Evolutionary conservation across 2,113 vertebrate species (phyloP), one percentile per base, ranked within the genome.

Genomic region (Euleptes europaea): DNA sequence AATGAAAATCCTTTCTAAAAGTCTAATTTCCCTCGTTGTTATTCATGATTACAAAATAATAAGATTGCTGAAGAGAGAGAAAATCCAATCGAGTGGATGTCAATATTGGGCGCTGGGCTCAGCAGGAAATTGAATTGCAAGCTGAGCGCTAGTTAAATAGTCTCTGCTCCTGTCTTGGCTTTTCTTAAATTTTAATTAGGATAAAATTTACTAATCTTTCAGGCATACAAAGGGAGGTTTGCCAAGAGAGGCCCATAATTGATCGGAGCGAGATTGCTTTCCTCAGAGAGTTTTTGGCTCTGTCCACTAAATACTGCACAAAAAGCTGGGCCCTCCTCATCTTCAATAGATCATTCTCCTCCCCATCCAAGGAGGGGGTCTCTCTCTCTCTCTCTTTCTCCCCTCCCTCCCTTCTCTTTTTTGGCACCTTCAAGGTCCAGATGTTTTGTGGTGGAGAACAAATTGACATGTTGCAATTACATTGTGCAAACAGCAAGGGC

Each of bases 391-490:
- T 60, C 57, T 26, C 57, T 60, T 21, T 23, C 23, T 26, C 57
- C 5, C 57, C 57, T 13, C 94, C 57, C 90, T 89, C 89, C 95
- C 94, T 28, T 7, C 40, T 7, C 9, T 93, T 79, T 93, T 94
- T 95, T 93, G 95, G 97, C 96, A 93, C 96, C 87, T 95, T 95
- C 93, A 94, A 94, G 84, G 90, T 95, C 96, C 97, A 98, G 97
- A 96, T 97, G 97, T 97, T 97, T 96, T 95, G 93, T 94, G 97
- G 98, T 97, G 95, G 94, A 94, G 94, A 93, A 96, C 93, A 96
- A 96, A 97, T 97, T 95, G 96, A 97, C 97, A 96, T 95, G 93
- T 96, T 96, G 95, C 54, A 95, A 96, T 95, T 95, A 93, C 95
- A 95, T 95, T 96, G 95, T 94, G 94, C 94, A 96, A 96, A 97